Base-by-base conservation (phyloP, 1,140 invertebrate genomes). In the Drosophila repletoides region DNA sequence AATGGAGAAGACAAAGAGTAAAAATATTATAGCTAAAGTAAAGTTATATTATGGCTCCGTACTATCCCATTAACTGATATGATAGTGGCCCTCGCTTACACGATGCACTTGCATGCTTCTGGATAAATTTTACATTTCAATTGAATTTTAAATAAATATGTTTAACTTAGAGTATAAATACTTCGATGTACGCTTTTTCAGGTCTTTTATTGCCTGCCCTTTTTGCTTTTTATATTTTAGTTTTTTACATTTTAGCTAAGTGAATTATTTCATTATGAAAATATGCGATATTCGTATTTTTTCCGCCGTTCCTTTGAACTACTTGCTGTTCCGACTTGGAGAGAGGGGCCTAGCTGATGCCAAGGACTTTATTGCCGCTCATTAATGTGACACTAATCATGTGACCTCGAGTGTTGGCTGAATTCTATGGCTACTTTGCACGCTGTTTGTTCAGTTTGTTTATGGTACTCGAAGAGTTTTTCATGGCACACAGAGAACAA, bases 381-480 rank as follows among this genome's bases (percentile, higher is more conserved):
- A 38, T 72, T 86, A 79, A 86, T 64, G 75, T 86, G 80, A 86
- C 79, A 86, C 74, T 84, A 84, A 84, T 84, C 74, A 74, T 60
- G 53, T 68, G 79, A 86, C 79, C 79, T 79, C 80, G 75, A 79
- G 74, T 86, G 80, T 45, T 53, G 64, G 63, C 31, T 65, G 65
- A 55, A 46, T 68, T 75, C 68, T 76, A 81, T 71, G 76, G 58
- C 34, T 72, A 72, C 76, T 81, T 80, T 76, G 72, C 76, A 75
- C 76, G 51, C 71, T 75, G 76, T 81, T 79, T 79, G 53, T 72
- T 59, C 59, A 75, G n/a, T n/a, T n/a, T n/a, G n/a, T n/a, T n/a
- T n/a, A n/a, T 64, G 55, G 45, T 60, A 76, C 52, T 64, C 52
- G 55, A 33, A 41, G 68, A 63, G 67, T 71, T 80, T 77, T 68